phyloP scores from a whole-genome alignment of 2,113 vertebrate genomes.

The Prietella phreatophila region DNA sequence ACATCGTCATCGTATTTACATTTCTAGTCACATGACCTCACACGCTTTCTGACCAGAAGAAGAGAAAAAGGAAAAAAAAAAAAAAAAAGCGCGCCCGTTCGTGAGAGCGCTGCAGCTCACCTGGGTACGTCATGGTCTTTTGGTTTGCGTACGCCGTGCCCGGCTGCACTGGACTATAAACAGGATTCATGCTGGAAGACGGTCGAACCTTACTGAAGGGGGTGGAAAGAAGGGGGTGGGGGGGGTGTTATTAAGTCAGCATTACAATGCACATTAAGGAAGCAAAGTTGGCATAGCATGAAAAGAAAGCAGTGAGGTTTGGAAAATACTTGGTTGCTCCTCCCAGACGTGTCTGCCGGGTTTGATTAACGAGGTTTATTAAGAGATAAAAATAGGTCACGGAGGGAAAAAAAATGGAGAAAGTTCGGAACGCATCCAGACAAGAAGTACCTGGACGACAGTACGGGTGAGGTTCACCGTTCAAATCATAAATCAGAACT shows the following conservation, averaged over 20 bases:
- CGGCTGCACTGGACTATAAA: conserved; percentile 87
- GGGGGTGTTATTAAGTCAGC: background rate
- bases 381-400: background rate
- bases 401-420: background rate
- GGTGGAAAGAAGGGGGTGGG: conserved; percentile 25
- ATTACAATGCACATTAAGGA: background rate
- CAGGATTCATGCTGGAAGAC: conserved; percentile 84
- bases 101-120: conserved; percentile 62
- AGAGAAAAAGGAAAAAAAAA: background rate
- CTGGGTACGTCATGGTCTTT: conserved; percentile 85
- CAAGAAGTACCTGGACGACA: background rate
- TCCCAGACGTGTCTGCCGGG: background rate
- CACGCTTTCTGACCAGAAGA: background rate
- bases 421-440: conserved; percentile 2
- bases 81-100: background rate
- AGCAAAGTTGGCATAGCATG: background rate
- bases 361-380: background rate
- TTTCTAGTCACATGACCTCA: background rate
- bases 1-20: background rate
- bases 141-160: conserved; percentile 85
- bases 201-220: conserved; percentile 67
- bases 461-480: background rate
- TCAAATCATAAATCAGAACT: background rate
- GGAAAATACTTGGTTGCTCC: background rate
- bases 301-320: conserved; percentile 1